Base-by-base conservation (phyloP, 2,797 vertebrate species). In the Gorsachius magnificus region DNA sequence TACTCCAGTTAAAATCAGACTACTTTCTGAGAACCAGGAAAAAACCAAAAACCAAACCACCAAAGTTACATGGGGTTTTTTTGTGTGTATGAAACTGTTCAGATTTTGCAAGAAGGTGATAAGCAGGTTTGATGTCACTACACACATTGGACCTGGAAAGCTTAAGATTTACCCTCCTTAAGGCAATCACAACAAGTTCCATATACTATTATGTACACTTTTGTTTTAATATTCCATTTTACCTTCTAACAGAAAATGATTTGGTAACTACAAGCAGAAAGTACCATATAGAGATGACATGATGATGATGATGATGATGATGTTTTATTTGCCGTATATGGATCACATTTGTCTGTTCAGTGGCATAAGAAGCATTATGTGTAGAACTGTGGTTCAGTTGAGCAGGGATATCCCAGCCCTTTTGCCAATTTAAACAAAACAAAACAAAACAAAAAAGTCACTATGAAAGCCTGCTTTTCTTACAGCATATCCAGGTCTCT, bases 31-130 rank as follows among this genome's bases (percentile, higher is more conserved):
- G 26, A 66, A 72, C 28, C 7, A 36, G 29, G 24, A 71, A 43
- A 45, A 61, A 41, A 6, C 6, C 5, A 9, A 9, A 26, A 26
- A 33, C 33, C 20, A 9, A 26, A 26, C 21, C 35, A 5, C 46
- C 46, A 31, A 54, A 35, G n/a, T 24, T 38, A 38, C 8, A 3
- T 26, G 14, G 13, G 8, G 0, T 1, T 12, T 12, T 28, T 43
- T 72, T 22, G 4, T 26, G 4, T 26, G 3, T n/a, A 18, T 41
- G 25, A 46, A 57, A 12, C 8, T 45, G 20, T 82, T 56, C 48
- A 89, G 22, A 58, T 63, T 68, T 79, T 79, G 18, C 20, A 75
- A 65, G 69, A 51, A n/a, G 10, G 18, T 15, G 5, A 26, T 36
- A 70, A 74, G 8, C 17, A 17, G 2, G 0, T 33, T 66, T 83